A percentile compares a stretch with the other conserved stretches of the same genome.
Evolutionary conservation across 2,888 invertebrate species (phyloP).

Genomic region (Xylophagus ater): DNA sequence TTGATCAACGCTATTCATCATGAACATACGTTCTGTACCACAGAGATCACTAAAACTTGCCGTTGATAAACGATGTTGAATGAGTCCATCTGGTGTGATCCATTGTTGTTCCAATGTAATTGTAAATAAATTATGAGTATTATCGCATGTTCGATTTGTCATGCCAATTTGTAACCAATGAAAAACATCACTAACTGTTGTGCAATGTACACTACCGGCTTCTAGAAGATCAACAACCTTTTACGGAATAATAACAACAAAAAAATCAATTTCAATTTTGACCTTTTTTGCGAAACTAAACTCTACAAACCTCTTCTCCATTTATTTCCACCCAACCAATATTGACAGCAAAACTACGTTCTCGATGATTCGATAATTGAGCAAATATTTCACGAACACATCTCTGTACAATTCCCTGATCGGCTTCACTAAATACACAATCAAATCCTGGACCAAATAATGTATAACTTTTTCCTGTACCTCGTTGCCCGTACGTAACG

Average conservation of each 20-base stretch:
- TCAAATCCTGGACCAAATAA: slow-evolving; percentile 57
- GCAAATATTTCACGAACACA: slow-evolving; percentile 61
- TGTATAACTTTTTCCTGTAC: slow-evolving; percentile 62
- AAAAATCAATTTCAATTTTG: too few relatives aligned
- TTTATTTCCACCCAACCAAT: slow-evolving; percentile 64
- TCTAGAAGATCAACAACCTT: slow-evolving; percentile 46
- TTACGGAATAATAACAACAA: neutral
- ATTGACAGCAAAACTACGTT: slow-evolving; percentile 53
- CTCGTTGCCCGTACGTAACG: slow-evolving; percentile 54
- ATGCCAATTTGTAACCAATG: slow-evolving; percentile 58
- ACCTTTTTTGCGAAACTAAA: too few relatives aligned
- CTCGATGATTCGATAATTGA: slow-evolving; percentile 51
- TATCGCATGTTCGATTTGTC: slow-evolving; percentile 45
- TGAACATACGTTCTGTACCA: slow-evolving; percentile 43
- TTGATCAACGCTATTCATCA: slow-evolving; percentile 39
- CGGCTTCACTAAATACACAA: slow-evolving; percentile 51
- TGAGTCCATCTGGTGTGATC: slow-evolving; percentile 52
- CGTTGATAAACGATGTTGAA: slow-evolving; percentile 60
- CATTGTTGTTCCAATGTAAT: slow-evolving; percentile 64
- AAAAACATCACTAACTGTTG: slow-evolving; percentile 54
- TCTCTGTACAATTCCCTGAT: slow-evolving; percentile 55
- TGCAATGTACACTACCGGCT: slow-evolving; percentile 47
- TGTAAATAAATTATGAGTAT: slow-evolving; percentile 55
- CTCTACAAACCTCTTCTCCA: slow-evolving; percentile 51
- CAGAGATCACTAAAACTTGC: slow-evolving; percentile 62